A percentile compares a stretch with the other conserved stretches of the same genome.
Evolutionary conservation across 2,113 vertebrate genomes (phyloP).

Genomic region (Bettongia penicillata): DNA sequence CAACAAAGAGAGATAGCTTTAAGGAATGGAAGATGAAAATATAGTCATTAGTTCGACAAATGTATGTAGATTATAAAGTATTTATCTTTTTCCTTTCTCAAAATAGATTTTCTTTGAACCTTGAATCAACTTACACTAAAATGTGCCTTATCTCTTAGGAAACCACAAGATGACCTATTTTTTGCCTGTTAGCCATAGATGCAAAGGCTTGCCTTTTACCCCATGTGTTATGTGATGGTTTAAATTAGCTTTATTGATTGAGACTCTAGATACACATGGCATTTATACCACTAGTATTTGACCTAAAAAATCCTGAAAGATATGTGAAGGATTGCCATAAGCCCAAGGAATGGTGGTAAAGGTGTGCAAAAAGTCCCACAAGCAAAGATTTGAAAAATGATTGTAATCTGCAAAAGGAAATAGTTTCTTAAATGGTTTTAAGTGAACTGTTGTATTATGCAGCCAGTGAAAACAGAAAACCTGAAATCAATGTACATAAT

Average conservation of each 20-base stretch:
- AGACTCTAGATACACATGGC: slow-evolving; percentile 7
- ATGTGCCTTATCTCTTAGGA: slow-evolving; percentile 23
- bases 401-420: slow-evolving; percentile 54
- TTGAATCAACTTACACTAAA: slow-evolving; percentile 4
- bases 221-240: slow-evolving; percentile 24
- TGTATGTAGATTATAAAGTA: neutral
- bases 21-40: slow-evolving; percentile 47
- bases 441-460: slow-evolving; percentile 18
- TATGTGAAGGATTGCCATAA: slow-evolving; percentile 37
- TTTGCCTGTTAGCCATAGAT: slow-evolving; percentile 45
- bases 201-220: slow-evolving; percentile 41
- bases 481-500: slow-evolving; percentile 47
- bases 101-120: slow-evolving; percentile 55
- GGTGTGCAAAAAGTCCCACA: slow-evolving; percentile 28
- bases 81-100: neutral
- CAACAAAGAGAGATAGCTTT: neutral
- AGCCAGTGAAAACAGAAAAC: slow-evolving; percentile 34
- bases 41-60: neutral
- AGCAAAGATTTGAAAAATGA: slow-evolving; percentile 45
- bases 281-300: slow-evolving; percentile 15
- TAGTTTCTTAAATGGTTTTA: slow-evolving; percentile 2
- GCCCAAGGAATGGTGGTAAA: slow-evolving; percentile 10
- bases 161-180: slow-evolving; percentile 55
- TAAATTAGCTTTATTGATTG: slow-evolving; percentile 57
- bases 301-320: slow-evolving; percentile 24